These are phyloP conservation scores for Panthera uncia DNA, from an alignment of 2,113 vertebrate species.

Conservation along the genomic window DNA sequence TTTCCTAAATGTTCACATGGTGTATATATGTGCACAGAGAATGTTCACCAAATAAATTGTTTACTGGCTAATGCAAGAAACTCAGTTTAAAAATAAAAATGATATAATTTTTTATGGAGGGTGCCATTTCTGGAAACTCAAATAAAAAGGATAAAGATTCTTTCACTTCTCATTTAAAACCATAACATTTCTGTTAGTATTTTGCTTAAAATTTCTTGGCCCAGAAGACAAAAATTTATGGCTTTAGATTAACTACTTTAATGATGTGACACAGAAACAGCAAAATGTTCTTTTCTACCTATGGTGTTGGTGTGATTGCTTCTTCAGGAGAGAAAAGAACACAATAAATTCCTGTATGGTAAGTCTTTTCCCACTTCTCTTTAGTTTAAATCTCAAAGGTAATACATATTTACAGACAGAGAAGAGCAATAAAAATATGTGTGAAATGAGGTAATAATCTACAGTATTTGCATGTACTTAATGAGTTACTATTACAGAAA, in stretches of 20 bases:
- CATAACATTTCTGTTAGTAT: slow-evolving; percentile 50
- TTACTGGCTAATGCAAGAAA: slow-evolving; percentile 72
- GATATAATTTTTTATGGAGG: background rate
- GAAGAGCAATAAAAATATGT: background rate
- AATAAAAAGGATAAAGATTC: slow-evolving; percentile 62
- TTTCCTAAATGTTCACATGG: slow-evolving; percentile 69
- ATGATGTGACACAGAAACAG: background rate
- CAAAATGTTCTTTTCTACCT: background rate
- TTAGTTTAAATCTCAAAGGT: slow-evolving; percentile 38
- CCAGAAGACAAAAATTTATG: slow-evolving; percentile 41
- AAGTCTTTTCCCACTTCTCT: slow-evolving; percentile 15
- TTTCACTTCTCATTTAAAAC: slow-evolving; percentile 65
- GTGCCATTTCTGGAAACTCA: slow-evolving; percentile 15
- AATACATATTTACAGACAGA: slow-evolving; percentile 27
- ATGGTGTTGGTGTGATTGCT: background rate
- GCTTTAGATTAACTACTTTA: slow-evolving; percentile 40
- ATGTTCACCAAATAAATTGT: slow-evolving; percentile 72
- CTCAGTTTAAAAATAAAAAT: slow-evolving; percentile 70
- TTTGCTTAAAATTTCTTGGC: slow-evolving; percentile 64
- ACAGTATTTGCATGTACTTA: slow-evolving; percentile 14
- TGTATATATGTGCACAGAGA: slow-evolving; percentile 54
- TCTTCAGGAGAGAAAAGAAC: slow-evolving; percentile 9
- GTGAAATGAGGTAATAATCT: slow-evolving; percentile 9
- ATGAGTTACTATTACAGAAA: slow-evolving; percentile 31
- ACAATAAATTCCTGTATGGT: slow-evolving; percentile 30